Base-by-base conservation (phyloP, 2,888 invertebrate genomes). In the Chorisops tibialis region DNA sequence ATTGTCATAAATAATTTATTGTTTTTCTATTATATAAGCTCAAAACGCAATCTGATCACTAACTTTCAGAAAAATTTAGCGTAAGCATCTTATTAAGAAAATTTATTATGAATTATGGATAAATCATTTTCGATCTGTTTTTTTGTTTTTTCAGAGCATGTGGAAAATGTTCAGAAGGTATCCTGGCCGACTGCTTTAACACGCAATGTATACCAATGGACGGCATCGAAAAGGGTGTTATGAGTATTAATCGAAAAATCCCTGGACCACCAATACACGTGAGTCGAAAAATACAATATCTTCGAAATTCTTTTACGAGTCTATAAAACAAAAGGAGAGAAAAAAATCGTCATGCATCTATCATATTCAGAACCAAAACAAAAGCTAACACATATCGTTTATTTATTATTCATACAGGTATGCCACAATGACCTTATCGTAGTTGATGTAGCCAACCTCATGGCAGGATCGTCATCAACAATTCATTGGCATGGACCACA, bases 401-500 rank as follows among this genome's bases (percentile, higher is more conserved):
- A 30, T 30, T 30, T 21, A 22, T 62, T 73, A 73, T 4, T 69
- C 22, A 19, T 14, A 30, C 14, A 91, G 88, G 91, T 92, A 6
- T 93, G 93, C 73, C 81, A 87, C 70, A 86, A 88, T 16, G 94
- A 94, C 73, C 81, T 83, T 30, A 79, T 93, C 2, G 83, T 89
- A 24, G 89, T 93, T 0, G 91, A 92, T 70, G 87, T 93, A 9
- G 82, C 83, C 59, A 94, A 94, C 72, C 81, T 82, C 56, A 78
- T 93, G 73, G 82, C 84, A 72, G 87, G 87, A 0, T 89, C 91
- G 71, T 86, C 87, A 2, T 89, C 91, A 0, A 85, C 88, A 0
- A 84, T 95, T 21, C 95, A 94, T 73, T 94, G 93, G 93, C 94
- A 94, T 71, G 94, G 94, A 0, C 85, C 88, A 69, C 89, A 90